Evolutionary conservation across 2,888 invertebrate genomes (phyloP).

Genomic region (Dexiosoma caninum): DNA sequence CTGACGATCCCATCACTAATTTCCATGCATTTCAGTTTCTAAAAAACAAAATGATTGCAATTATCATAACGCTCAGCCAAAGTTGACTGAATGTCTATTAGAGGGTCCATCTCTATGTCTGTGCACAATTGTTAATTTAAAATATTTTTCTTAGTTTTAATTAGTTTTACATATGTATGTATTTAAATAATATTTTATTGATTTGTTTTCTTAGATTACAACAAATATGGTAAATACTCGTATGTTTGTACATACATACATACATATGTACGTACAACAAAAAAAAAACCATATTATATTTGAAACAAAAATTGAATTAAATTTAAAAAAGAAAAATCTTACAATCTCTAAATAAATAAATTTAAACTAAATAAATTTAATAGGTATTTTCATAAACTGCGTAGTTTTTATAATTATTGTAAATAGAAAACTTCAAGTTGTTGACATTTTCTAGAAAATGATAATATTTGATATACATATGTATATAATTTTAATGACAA

Average conservation of each 20-base stretch:
- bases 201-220: conserved; percentile 28
- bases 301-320: not conserved
- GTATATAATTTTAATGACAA: too few species aligned
- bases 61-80: not conserved
- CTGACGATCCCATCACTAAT: not conserved
- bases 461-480: not conserved
- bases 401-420: not conserved
- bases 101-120: not conserved
- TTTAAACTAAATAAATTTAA: not conserved
- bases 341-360: not conserved
- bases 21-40: not conserved
- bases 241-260: not conserved
- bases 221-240: too few species aligned
- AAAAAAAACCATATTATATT: too few species aligned
- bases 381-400: not conserved
- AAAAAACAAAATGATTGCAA: conserved; percentile 5
- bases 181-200: conserved; percentile 31
- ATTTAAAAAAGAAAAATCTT: not conserved
- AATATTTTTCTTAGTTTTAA: not conserved
- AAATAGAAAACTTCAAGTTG: not conserved
- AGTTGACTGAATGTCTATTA: not conserved
- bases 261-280: not conserved
- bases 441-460: not conserved
- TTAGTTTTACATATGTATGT: not conserved
- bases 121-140: conserved; percentile 11